phyloP scores from a whole-genome alignment of 2,888 invertebrate species.

The Gryllus longicercus region DNA sequence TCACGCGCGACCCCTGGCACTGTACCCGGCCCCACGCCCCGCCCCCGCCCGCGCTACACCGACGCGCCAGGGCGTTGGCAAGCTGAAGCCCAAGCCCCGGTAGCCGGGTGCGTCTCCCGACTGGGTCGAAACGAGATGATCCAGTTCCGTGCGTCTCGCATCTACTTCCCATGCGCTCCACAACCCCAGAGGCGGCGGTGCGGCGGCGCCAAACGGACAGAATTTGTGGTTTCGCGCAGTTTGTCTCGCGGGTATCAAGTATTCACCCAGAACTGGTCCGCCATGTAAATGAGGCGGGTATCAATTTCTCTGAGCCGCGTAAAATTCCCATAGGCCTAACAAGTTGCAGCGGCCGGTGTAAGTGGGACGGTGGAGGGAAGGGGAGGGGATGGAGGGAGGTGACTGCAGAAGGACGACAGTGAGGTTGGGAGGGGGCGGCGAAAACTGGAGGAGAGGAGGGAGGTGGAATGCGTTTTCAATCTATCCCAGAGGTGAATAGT shows the following conservation, averaged over 20 bases:
- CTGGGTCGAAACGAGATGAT: background rate
- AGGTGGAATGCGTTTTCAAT: constrained; percentile 1
- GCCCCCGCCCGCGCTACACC: too few relatives aligned
- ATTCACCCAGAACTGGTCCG: background rate
- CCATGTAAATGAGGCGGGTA: constrained; percentile 6
- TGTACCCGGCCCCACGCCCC: too few relatives aligned
- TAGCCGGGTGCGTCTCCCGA: background rate
- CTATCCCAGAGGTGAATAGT: background rate
- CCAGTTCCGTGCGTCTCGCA: background rate
- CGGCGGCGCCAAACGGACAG: background rate
- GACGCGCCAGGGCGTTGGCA: too few relatives aligned
- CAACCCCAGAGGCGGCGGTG: background rate
- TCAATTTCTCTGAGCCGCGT: background rate
- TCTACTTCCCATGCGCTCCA: background rate
- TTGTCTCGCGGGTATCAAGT: constrained; percentile 7
- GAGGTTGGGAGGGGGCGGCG: too few relatives aligned
- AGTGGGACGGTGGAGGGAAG: too few relatives aligned
- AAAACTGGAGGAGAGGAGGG: background rate
- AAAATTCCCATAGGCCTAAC: constrained; percentile 3
- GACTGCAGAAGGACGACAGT: too few relatives aligned
- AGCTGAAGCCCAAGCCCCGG: background rate
- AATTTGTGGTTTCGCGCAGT: constrained; percentile 17
- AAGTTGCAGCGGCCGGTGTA: too few relatives aligned
- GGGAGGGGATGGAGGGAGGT: too few relatives aligned
- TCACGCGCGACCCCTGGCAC: too few relatives aligned